Evolutionary conservation across 2,888 invertebrate genomes (phyloP), one percentile per base, ranked within the genome.

Genomic region (Pyralis farinalis): DNA sequence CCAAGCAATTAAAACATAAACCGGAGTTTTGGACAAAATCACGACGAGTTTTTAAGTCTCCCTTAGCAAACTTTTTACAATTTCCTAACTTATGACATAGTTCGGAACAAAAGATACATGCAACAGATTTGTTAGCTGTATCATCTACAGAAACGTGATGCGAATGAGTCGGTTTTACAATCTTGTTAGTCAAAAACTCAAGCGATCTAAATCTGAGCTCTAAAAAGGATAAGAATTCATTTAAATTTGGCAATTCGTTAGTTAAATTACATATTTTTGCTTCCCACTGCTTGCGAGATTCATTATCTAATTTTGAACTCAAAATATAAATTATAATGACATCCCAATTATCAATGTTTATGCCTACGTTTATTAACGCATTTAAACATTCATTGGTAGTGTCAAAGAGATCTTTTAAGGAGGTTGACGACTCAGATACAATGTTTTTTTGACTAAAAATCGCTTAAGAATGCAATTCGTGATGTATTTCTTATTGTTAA

Each of bases 261-360:
- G 16, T 16, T 4, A 16, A 16, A n/a, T n/a, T n/a, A n/a, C n/a
- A n/a, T n/a, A 33, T 27, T 7, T 30, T 7, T 12, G 33, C 12
- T n/a, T 42, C 42, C 42, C 42, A 42, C 9, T 42, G 32, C 27
- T 42, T 37, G 1, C 41, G 32, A 1, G 36, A 30, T 20, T 41
- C 36, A 9, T 27, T 3, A 20, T 37, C 41, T 34, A 44, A 20
- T 22, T 44, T 37, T 10, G 53, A 34, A 30, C 34, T 12, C 22
- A 39, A 20, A 39, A 33, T 28, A 29, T 25, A 12, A n/a, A 42
- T 37, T 8, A 42, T 22, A 29, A 42, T 37, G 5, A 38, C 9
- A 11, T 37, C 30, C 42, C 34, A 40, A 7, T 16, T 34, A 2
- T 11, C 16, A 28, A 40, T 34, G 7, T 33, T 27, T 5, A 39